phyloP scores from a whole-genome alignment of 2,888 invertebrate genomes.

The Pyrrhosoma nymphula region DNA sequence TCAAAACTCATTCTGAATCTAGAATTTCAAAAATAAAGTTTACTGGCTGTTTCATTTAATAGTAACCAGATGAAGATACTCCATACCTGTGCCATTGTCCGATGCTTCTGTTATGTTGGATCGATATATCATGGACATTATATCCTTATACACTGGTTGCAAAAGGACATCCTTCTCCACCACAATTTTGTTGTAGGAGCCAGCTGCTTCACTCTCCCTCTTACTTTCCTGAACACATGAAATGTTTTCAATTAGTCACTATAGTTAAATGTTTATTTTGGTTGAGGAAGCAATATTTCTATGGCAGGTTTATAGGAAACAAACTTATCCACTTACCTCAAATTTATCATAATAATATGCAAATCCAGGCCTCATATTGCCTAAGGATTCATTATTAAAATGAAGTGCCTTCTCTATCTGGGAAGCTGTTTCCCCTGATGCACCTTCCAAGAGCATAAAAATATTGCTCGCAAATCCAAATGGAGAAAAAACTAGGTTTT shows the following conservation, averaged over 20 bases:
- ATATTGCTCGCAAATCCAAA: conserved; percentile 43
- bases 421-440: conserved; percentile 30
- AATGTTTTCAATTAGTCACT: background rate
- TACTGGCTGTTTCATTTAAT: too few species aligned
- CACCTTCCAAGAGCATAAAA: conserved; percentile 35
- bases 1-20: too few species aligned
- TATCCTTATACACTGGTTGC: conserved; percentile 72
- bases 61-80: conserved; percentile 22
- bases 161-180: conserved; percentile 73
- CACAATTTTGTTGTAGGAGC: conserved; percentile 74
- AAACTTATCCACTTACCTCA: background rate
- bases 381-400: background rate
- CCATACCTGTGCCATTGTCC: conserved; percentile 71
- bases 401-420: background rate
- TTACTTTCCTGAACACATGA: background rate
- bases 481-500: conserved; percentile 55
- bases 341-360: conserved; percentile 37
- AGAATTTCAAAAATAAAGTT: too few species aligned
- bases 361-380: conserved; percentile 14
- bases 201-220: conserved; percentile 73
- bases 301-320: background rate
- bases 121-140: conserved; percentile 73
- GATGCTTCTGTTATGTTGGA: conserved; percentile 73
- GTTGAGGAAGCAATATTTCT: background rate
- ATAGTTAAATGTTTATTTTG: background rate